Percentiles rank a stretch among this genome's conserved stretches.
These are phyloP conservation scores for Diachasmimorpha longicaudata DNA, from an alignment of 1,140 invertebrate genomes.

Conservation along the genomic window DNA sequence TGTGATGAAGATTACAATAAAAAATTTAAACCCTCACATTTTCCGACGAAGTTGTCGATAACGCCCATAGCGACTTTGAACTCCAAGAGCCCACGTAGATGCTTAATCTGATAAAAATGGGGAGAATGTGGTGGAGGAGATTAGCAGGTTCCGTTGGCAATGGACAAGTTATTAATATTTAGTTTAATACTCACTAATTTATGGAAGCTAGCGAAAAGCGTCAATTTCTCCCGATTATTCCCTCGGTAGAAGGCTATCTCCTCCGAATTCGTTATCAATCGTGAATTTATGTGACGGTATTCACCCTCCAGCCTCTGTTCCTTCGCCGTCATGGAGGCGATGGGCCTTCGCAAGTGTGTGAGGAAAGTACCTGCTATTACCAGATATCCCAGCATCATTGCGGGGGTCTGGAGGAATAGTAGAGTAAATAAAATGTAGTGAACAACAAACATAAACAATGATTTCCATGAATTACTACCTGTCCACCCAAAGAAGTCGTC, in stretches of 20 bases:
- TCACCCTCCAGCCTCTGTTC: slow-evolving; percentile 98
- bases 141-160: background rate
- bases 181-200: slow-evolving; percentile 74
- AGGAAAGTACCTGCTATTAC: slow-evolving; percentile 82
- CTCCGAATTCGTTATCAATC: slow-evolving; percentile 96
- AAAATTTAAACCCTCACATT: slow-evolving; percentile 76
- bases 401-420: slow-evolving; percentile 72
- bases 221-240: slow-evolving; percentile 87
- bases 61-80: slow-evolving; percentile 94
- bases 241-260: slow-evolving; percentile 98
- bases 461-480: slow-evolving; percentile 57
- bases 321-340: slow-evolving; percentile 86
- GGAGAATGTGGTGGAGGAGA: background rate
- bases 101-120: slow-evolving; percentile 66
- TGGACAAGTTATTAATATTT: slow-evolving; percentile 2
- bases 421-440: too few relatives aligned
- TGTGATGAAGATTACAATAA: too few relatives aligned
- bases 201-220: slow-evolving; percentile 85
- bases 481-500: slow-evolving; percentile 81
- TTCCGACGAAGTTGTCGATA: slow-evolving; percentile 94
- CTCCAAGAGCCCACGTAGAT: slow-evolving; percentile 87
- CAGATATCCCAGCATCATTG: slow-evolving; percentile 85
- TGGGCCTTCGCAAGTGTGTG: slow-evolving; percentile 83
- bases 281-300: slow-evolving; percentile 94
- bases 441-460: too few relatives aligned